These are phyloP conservation scores for Rissa tridactyla DNA, from an alignment of 2,113 vertebrate species.

Conservation along the genomic window DNA sequence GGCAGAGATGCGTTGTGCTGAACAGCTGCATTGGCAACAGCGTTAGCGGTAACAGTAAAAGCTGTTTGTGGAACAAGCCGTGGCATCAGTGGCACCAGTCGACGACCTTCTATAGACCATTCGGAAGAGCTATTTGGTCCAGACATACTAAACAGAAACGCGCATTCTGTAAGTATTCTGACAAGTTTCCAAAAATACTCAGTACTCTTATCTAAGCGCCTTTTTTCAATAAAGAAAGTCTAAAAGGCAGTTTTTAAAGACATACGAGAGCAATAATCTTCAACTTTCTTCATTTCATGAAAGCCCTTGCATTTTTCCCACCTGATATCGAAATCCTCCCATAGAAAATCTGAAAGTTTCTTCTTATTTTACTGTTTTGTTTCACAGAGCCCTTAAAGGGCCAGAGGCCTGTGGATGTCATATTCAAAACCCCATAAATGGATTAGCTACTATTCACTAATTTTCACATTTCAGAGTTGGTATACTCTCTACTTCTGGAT, in stretches of 20 bases:
- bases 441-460: not conserved
- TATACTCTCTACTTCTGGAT: not conserved
- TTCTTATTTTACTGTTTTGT: not conserved
- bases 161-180: not conserved
- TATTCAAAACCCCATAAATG: not conserved
- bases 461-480: not conserved
- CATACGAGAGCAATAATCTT: not conserved
- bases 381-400: not conserved
- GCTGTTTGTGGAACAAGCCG: constrained; percentile 95
- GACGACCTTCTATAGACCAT: constrained; percentile 96
- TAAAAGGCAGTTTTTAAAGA: not conserved
- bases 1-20: constrained; percentile 92
- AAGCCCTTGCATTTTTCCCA: not conserved
- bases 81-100: constrained; percentile 95
- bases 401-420: not conserved
- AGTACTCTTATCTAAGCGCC: not conserved
- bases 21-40: constrained; percentile 88
- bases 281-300: not conserved
- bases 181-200: not conserved
- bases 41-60: constrained; percentile 93
- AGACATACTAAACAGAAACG: constrained; percentile 87
- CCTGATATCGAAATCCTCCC: not conserved
- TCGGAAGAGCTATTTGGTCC: constrained; percentile 97
- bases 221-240: not conserved
- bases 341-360: not conserved